These are phyloP conservation scores for Corella eumyota DNA, from an alignment of 23 tunicate genomes.

Conservation along the genomic window DNA sequence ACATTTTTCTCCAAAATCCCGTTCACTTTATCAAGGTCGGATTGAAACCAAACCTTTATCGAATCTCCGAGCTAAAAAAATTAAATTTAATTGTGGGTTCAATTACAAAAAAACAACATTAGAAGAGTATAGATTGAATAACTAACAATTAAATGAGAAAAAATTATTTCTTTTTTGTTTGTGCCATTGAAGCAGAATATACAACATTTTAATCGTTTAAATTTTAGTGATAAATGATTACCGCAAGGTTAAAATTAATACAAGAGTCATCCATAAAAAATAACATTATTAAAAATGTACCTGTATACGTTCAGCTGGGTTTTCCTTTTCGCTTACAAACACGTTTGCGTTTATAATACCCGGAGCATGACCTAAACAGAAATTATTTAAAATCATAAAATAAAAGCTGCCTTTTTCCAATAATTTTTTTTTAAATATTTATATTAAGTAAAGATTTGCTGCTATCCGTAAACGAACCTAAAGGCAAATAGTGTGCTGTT, in stretches of 20 bases:
- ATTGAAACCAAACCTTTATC: constrained; percentile 59
- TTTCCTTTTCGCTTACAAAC: not conserved
- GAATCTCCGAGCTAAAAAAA: constrained; percentile 50
- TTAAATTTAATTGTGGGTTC: no score
- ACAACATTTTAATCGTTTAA: not conserved
- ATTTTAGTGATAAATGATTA: not conserved
- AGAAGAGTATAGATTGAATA: no score
- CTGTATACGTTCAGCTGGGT: not conserved
- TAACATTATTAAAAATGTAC: not conserved
- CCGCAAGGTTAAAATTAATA: not conserved
- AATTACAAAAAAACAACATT: no score
- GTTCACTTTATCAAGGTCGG: constrained; percentile 54
- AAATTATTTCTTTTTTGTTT: no score
- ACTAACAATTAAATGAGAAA: no score
- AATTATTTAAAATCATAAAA: not conserved
- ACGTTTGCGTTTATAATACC: constrained; percentile 3
- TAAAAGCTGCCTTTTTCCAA: no score
- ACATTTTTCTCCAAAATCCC: constrained; percentile 35
- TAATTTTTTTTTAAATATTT: no score
- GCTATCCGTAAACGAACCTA: no score
- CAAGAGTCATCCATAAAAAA: not conserved
- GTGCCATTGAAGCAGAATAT: not conserved
- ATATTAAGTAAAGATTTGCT: no score
- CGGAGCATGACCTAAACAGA: constrained; percentile 11
- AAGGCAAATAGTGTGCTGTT: no score